A percentile compares a stretch with the other conserved stretches of the same genome.
Evolutionary conservation across 1,140 invertebrate genomes (phyloP).

Genomic region (Conus ventricosus): DNA sequence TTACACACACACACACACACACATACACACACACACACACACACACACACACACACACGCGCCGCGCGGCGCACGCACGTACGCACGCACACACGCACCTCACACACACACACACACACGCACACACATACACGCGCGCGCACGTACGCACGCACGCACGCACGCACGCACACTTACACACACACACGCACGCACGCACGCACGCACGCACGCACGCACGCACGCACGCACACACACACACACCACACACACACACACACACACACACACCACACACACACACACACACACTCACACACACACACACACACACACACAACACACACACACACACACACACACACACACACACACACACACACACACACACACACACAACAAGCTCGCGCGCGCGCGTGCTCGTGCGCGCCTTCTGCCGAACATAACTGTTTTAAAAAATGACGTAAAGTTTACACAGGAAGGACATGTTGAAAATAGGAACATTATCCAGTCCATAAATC

Average conservation of each 20-base stretch:
- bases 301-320: background rate
- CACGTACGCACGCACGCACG: background rate
- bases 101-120: too few relatives aligned
- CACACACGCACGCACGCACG: background rate
- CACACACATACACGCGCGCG: too few relatives aligned
- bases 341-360: constrained; percentile 15
- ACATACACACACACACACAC: constrained; percentile 4
- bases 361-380: background rate
- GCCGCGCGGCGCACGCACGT: too few relatives aligned
- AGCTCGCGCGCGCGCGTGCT: too few relatives aligned
- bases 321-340: background rate
- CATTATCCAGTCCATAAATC: too few relatives aligned
- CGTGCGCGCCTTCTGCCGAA: background rate
- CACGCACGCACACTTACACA: background rate
- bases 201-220: background rate
- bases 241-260: constrained; percentile 6
- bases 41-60: too few relatives aligned
- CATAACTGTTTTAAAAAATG: too few relatives aligned
- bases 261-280: background rate
- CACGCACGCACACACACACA: background rate
- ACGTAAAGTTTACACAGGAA: too few relatives aligned
- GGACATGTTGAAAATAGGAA: too few relatives aligned
- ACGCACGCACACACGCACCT: too few relatives aligned
- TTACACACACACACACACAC: background rate
- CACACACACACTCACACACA: background rate